A percentile compares a stretch with the other conserved stretches of the same genome.
phyloP scores from a whole-genome alignment of 2,797 vertebrate genomes.

The Valencia hispanica region DNA sequence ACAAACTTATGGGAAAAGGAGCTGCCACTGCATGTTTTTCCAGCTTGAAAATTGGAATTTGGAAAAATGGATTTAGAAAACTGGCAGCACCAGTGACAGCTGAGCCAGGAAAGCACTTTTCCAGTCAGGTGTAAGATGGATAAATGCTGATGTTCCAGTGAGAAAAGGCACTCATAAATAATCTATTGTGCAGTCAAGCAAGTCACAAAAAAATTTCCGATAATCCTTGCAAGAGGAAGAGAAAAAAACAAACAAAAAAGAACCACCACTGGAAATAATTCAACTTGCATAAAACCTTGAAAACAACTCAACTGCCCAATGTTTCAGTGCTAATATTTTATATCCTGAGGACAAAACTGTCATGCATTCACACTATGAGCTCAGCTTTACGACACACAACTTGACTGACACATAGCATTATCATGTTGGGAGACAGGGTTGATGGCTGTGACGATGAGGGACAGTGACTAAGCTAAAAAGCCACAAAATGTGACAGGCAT shows the following conservation, averaged over 20 bases:
- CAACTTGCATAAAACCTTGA: neutral
- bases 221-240: slow-evolving; percentile 18
- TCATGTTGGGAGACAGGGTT: slow-evolving; percentile 34
- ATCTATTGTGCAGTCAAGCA: slow-evolving; percentile 35
- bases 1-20: slow-evolving; percentile 19
- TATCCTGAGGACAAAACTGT: slow-evolving; percentile 16
- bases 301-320: slow-evolving; percentile 17
- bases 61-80: slow-evolving; percentile 16
- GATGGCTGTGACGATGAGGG: slow-evolving; percentile 25
- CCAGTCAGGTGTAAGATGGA: slow-evolving; percentile 44
- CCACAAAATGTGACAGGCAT: slow-evolving; percentile 32
- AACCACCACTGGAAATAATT: slow-evolving; percentile 3
- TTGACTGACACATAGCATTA: slow-evolving; percentile 45
- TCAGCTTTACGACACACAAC: slow-evolving; percentile 18
- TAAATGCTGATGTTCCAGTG: slow-evolving; percentile 36
- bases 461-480: slow-evolving; percentile 27
- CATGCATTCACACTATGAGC: slow-evolving; percentile 6
- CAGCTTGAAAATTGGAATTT: slow-evolving; percentile 16
- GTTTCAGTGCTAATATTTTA: slow-evolving; percentile 14
- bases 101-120: slow-evolving; percentile 20
- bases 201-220: slow-evolving; percentile 31
- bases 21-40: slow-evolving; percentile 7
- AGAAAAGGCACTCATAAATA: slow-evolving; percentile 40
- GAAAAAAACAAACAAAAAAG: slow-evolving; percentile 2
- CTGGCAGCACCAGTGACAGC: slow-evolving; percentile 25